Evolutionary conservation across 2,113 vertebrate genomes (phyloP), one percentile per base, ranked within the genome.

Genomic region (Indicator maculatus): DNA sequence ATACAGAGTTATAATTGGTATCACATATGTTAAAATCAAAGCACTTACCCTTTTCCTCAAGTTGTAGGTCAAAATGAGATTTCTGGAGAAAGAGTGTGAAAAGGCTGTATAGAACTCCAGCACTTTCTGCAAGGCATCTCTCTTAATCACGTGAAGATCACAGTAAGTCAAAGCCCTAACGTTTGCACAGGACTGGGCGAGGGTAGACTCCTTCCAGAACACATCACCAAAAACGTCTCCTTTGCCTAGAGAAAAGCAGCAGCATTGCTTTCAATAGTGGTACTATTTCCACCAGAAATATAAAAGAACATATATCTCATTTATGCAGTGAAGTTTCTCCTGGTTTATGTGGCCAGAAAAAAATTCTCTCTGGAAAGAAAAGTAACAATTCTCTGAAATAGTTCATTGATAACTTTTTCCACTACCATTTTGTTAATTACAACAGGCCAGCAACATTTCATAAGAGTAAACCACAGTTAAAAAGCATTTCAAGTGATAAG

Each of bases 201-300:
- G 96, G 4, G 98, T 98, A 45, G 98, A 97, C 96, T 99, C 99
- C 96, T 99, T 99, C 99, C 99, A 99, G 98, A 99, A 99, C 55
- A 99, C 98, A 63, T 99, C 99, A n/a, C 99, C 99, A 94, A 99
- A 99, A 93, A 99, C 99, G 5, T 99, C 99, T 39, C 99, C 99
- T 97, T 99, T 99, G 94, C 99, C 99, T 99, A 93, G 27, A 73
- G 39, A 76, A 91, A 91, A 93, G 18, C 33, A 93, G 76, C 38
- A 88, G 52, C 36, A 88, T 81, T 83, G 15, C 26, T 81, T 86
- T 95, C 69, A 95, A 3, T 60, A 84, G 83, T 5, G 16, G 28
- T 26, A 66, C 28, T 12, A n/a, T 21, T 88, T 38, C 75, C 56
- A 73, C n/a, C 30, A 52, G 50, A 81, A 83, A 55, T 19, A 15